A percentile compares a stretch with the other conserved stretches of the same genome.
These are phyloP conservation scores for Temnothorax ravouxi DNA, from an alignment of 2,888 invertebrate genomes.

Conservation along the genomic window DNA sequence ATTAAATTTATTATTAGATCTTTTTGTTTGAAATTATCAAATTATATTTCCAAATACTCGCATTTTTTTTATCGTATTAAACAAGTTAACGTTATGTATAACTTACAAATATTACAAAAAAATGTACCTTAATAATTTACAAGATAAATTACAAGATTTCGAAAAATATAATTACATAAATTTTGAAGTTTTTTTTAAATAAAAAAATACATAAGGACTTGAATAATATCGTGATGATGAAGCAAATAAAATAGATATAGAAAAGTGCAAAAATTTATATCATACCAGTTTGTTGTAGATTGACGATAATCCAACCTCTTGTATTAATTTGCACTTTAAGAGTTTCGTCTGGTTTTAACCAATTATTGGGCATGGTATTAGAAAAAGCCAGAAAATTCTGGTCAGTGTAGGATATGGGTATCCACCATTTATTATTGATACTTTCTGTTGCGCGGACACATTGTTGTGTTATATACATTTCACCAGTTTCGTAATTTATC, in stretches of 20 bases:
- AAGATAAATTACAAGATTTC: too few relatives aligned
- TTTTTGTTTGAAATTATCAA: not conserved
- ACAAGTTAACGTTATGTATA: too few relatives aligned
- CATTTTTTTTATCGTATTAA: not conserved
- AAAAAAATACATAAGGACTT: too few relatives aligned
- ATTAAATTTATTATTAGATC: not conserved
- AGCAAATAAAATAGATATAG: not conserved
- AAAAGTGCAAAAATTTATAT: not conserved
- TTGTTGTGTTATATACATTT: too few relatives aligned
- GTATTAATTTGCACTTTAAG: conserved; percentile 14
- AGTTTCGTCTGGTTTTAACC: conserved; percentile 43
- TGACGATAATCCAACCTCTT: conserved; percentile 12
- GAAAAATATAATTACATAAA: too few relatives aligned
- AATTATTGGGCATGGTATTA: conserved; percentile 52
- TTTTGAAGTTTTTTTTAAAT: too few relatives aligned
- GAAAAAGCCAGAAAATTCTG: conserved; percentile 41
- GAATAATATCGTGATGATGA: not conserved
- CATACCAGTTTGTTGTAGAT: conserved; percentile 88
- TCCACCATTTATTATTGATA: conserved; percentile 72
- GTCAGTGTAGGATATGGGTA: conserved; percentile 76
- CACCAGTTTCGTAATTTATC: too few relatives aligned
- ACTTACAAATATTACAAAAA: too few relatives aligned
- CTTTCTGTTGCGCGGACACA: too few relatives aligned
- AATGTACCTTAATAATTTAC: too few relatives aligned
- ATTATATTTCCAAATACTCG: not conserved